A percentile compares a stretch with the other conserved stretches of the same genome.
Evolutionary conservation across 2,888 invertebrate species (phyloP).

Genomic region (Archaeoteleia sp.): DNA sequence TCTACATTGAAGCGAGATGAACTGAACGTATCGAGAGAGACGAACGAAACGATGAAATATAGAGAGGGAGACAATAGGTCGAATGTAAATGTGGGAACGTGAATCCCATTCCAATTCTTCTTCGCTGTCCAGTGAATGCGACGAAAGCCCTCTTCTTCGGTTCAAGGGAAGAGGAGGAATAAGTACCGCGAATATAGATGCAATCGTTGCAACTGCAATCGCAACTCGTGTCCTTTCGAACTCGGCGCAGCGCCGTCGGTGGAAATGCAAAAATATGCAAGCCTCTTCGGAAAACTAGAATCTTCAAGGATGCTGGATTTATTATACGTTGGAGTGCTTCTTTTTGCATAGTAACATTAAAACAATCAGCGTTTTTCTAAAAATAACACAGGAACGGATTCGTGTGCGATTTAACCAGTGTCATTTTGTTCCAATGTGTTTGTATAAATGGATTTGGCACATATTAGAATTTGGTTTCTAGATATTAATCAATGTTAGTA

Average conservation of each 20-base stretch:
- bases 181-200: slow-evolving; percentile 44
- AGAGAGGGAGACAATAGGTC: slow-evolving; percentile 69
- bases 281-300: background rate
- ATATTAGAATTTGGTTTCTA: slow-evolving; percentile 31
- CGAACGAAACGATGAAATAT: slow-evolving; percentile 43
- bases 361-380: too few species aligned
- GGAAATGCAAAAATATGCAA: slow-evolving; percentile 11
- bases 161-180: slow-evolving; percentile 19
- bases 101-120: slow-evolving; percentile 67
- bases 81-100: slow-evolving; percentile 72
- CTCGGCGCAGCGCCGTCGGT: background rate
- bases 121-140: slow-evolving; percentile 57
- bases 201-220: slow-evolving; percentile 41
- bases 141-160: slow-evolving; percentile 41
- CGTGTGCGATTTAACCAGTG: too few species aligned
- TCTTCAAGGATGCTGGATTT: slow-evolving; percentile 4
- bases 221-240: slow-evolving; percentile 22
- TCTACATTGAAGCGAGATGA: slow-evolving; percentile 57
- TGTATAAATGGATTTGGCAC: too few species aligned
- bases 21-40: slow-evolving; percentile 46
- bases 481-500: slow-evolving; percentile 62
- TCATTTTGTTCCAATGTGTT: too few species aligned
- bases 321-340: background rate
- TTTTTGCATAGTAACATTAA: too few species aligned
- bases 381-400: too few species aligned